These are phyloP conservation scores for Pachycephus smyrnensis DNA, from an alignment of 2,888 invertebrate species.

Conservation along the genomic window DNA sequence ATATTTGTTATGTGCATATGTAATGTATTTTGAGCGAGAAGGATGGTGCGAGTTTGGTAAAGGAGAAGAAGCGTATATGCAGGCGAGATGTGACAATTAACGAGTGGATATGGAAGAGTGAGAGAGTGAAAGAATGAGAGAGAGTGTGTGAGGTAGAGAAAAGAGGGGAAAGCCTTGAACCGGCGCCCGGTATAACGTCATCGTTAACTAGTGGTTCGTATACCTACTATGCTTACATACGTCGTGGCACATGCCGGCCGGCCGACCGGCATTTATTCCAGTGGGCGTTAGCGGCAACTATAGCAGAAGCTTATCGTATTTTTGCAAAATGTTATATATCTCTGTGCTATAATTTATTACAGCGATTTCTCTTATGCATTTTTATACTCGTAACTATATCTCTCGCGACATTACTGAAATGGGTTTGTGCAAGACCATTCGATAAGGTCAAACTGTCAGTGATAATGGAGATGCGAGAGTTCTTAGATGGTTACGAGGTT, in stretches of 20 bases:
- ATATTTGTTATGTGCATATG: not conserved
- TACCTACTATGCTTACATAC: not conserved
- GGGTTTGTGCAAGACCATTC: not conserved
- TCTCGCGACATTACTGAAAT: not conserved
- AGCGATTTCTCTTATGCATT: not conserved
- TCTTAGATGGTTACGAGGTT: not conserved
- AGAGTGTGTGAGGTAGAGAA: not conserved
- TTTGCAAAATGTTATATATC: not conserved
- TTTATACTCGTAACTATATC: not conserved
- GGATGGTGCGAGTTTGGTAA: not conserved
- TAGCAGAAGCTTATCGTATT: not conserved
- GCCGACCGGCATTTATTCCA: slow-evolving; percentile 9
- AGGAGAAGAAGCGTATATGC: not conserved
- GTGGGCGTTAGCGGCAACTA: not conserved
- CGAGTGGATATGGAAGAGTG: not conserved
- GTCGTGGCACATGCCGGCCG: slow-evolving; percentile 14
- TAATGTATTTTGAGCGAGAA: not conserved
- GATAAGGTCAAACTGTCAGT: not conserved
- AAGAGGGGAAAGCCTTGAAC: slow-evolving; percentile 43
- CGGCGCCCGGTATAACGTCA: slow-evolving; percentile 39
- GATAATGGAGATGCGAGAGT: not conserved
- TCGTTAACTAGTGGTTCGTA: slow-evolving; percentile 40
- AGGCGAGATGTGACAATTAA: not conserved
- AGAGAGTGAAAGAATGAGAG: not conserved
- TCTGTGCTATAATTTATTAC: not conserved